Percentiles rank a stretch among this genome's conserved stretches.
Evolutionary conservation across 2,113 vertebrate genomes (phyloP).

Genomic region (Marmota flaviventris): DNA sequence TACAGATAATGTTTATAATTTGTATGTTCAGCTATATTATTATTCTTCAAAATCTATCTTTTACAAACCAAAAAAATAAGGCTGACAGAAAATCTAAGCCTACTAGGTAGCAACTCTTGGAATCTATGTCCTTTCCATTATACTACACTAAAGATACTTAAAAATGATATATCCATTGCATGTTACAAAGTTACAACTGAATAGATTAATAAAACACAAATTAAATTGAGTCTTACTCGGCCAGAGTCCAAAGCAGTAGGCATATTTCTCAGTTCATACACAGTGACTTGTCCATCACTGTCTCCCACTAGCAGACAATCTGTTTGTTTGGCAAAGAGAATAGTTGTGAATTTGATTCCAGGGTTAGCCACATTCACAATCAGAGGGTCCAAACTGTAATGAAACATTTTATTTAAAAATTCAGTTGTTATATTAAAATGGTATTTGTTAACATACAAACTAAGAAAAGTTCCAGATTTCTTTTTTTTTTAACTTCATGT

Average conservation of each 20-base stretch:
- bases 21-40: neutral
- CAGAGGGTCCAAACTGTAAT: constrained; percentile 89
- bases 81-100: neutral
- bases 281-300: constrained; percentile 89
- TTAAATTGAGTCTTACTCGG: constrained; percentile 83
- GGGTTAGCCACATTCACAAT: constrained; percentile 85
- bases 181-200: neutral
- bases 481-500: neutral
- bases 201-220: neutral
- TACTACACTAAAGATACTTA: neutral
- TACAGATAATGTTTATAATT: neutral
- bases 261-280: constrained; percentile 90
- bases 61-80: neutral
- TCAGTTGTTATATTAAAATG: neutral
- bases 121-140: neutral
- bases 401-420: constrained; percentile 54
- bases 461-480: constrained; percentile 10
- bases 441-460: neutral
- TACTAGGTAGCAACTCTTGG: neutral
- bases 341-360: constrained; percentile 85
- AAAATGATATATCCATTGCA: neutral
- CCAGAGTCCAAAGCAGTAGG: neutral
- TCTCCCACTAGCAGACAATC: constrained; percentile 93
- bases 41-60: neutral
- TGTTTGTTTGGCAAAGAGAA: constrained; percentile 90